Conservation (phyloP, 2,888 invertebrate species). For the Sarcophaga subvicina region DNA sequence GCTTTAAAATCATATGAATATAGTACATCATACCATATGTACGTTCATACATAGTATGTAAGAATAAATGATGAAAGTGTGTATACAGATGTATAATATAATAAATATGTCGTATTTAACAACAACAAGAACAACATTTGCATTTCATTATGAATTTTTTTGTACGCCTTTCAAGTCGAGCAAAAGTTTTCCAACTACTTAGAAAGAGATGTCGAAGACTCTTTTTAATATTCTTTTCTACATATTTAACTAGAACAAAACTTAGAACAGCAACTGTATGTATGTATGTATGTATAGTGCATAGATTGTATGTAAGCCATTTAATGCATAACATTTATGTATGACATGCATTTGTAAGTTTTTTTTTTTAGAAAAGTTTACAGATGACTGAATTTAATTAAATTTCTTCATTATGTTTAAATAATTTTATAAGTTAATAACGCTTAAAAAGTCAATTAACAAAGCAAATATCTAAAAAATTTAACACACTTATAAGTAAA, state of each 20-base stretch:
- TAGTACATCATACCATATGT: not conserved
- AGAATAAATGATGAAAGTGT: not conserved
- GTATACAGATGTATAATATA: not conserved
- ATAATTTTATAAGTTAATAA: not conserved
- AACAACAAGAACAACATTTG: constrained; percentile 50
- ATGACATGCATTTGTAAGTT: too few relatives aligned
- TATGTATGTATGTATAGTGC: not conserved
- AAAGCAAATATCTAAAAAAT: too few relatives aligned
- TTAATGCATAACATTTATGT: not conserved
- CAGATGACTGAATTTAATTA: constrained; percentile 47
- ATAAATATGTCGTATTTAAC: constrained; percentile 39
- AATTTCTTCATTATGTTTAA: constrained; percentile 33
- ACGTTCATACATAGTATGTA: constrained; percentile 6
- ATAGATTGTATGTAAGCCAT: not conserved
- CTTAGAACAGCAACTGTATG: not conserved
- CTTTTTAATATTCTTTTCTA: too few relatives aligned
- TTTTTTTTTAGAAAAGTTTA: not conserved
- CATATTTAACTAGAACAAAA: too few relatives aligned
- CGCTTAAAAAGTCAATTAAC: too few relatives aligned
- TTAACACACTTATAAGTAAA: too few relatives aligned
- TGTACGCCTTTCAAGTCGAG: constrained; percentile 25
- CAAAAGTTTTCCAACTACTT: constrained; percentile 29
- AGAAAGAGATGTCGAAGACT: constrained; percentile 1
- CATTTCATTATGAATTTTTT: constrained; percentile 59
- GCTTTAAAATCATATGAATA: not conserved